Conservation (phyloP, 2,797 vertebrate genomes). For the Acrossocheilus fasciatus region DNA sequence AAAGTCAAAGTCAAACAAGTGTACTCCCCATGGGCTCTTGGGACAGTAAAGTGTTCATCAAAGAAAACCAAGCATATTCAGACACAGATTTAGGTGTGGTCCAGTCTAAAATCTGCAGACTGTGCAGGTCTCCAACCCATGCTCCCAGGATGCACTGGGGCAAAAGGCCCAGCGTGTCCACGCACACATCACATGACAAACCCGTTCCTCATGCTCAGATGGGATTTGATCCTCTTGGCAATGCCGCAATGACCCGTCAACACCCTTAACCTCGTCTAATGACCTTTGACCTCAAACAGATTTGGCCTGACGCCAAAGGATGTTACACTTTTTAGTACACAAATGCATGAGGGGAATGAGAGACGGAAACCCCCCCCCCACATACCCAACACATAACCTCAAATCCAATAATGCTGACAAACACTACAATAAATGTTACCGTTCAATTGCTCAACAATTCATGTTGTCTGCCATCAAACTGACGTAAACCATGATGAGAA, state of each 20-base stretch:
- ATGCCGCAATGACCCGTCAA: conserved; percentile 43
- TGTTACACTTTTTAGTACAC: conserved; percentile 19
- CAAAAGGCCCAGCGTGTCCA: background rate
- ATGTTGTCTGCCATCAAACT: conserved; percentile 35
- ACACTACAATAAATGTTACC: conserved; percentile 33
- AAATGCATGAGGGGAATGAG: conserved; percentile 12
- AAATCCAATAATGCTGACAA: conserved; percentile 40
- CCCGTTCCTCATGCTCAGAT: background rate
- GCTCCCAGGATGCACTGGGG: conserved; percentile 8
- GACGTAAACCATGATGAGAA: conserved; percentile 41
- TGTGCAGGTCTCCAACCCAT: background rate
- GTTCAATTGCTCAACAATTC: conserved; percentile 38
- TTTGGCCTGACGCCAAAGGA: conserved; percentile 6
- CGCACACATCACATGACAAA: conserved; percentile 4
- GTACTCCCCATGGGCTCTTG: background rate
- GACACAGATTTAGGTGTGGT: background rate
- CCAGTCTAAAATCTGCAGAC: conserved; percentile 1
- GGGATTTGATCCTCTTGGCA: conserved; percentile 26
- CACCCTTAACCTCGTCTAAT: conserved; percentile 40
- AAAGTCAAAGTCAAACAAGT: background rate
- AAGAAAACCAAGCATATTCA: background rate
- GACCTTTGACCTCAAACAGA: conserved; percentile 55
- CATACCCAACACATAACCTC: conserved; percentile 5
- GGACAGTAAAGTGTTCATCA: background rate
- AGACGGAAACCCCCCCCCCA: background rate